phyloP scores from a whole-genome alignment of 2,797 vertebrate genomes.

The Manis javanica region DNA sequence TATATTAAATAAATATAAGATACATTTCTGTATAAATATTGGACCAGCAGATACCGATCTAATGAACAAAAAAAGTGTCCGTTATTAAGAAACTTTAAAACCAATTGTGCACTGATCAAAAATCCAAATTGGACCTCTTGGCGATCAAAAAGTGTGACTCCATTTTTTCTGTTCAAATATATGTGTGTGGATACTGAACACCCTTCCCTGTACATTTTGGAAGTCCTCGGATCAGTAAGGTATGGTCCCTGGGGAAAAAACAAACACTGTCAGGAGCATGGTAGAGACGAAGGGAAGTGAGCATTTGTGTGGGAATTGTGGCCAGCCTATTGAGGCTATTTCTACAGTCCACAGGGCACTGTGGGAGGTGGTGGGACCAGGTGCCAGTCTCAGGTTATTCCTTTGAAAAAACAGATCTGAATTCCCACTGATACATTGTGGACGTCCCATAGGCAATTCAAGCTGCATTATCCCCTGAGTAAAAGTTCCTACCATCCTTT shows the following conservation, averaged over 20 bases:
- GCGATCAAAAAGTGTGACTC: background rate
- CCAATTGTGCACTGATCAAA: no score
- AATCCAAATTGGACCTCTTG: background rate
- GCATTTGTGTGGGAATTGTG: accelerated
- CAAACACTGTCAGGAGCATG: accelerated
- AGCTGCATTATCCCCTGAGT: background rate
- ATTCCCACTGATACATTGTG: background rate
- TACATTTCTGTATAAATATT: background rate
- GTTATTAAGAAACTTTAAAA: background rate
- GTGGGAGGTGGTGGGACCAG: background rate
- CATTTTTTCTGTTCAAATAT: no score
- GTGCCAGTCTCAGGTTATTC: background rate
- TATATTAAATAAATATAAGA: no score
- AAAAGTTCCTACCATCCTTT: background rate
- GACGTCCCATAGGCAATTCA: accelerated
- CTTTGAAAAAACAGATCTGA: background rate
- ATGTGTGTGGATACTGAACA: accelerated
- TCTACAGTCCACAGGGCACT: accelerated
- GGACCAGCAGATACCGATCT: no score
- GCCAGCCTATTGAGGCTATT: background rate
- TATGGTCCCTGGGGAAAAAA: background rate
- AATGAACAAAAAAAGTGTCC: background rate
- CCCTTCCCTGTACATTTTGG: background rate
- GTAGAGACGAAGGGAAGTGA: background rate
- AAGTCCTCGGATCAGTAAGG: no score